phyloP scores from a whole-genome alignment of 2,797 vertebrate species.

The Tiaroga cobitis region DNA sequence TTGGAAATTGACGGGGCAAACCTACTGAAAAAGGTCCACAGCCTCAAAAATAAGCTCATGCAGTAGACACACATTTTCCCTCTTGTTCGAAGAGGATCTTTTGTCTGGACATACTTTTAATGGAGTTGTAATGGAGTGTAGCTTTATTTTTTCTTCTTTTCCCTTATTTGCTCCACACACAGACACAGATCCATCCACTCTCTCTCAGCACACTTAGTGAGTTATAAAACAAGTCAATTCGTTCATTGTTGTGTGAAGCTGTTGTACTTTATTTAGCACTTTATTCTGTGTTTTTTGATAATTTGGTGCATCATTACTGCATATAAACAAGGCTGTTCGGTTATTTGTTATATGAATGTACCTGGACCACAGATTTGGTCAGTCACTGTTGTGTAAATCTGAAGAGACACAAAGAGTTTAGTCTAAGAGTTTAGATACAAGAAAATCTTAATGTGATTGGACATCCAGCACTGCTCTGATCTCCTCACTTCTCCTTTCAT shows the following conservation, averaged over 20 bases:
- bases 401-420: not conserved
- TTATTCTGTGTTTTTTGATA: not conserved
- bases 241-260: not conserved
- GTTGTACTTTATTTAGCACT: not conserved
- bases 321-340: not conserved
- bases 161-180: not conserved
- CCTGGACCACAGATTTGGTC: not conserved
- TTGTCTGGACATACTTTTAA: too few relatives aligned
- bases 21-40: too few relatives aligned
- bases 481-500: conserved; percentile 1
- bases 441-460: conserved; percentile 11
- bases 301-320: not conserved
- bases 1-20: too few relatives aligned
- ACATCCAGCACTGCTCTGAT: not conserved
- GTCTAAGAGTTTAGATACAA: not conserved
- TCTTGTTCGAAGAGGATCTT: too few relatives aligned
- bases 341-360: not conserved
- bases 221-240: not conserved
- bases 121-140: too few relatives aligned
- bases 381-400: not conserved
- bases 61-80: too few relatives aligned
- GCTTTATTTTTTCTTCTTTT: not conserved
- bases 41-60: too few relatives aligned
- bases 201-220: not conserved
- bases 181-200: conserved; percentile 13